Base-by-base conservation (phyloP, 2,888 invertebrate species). In the Leptinotarsa haldemani region DNA sequence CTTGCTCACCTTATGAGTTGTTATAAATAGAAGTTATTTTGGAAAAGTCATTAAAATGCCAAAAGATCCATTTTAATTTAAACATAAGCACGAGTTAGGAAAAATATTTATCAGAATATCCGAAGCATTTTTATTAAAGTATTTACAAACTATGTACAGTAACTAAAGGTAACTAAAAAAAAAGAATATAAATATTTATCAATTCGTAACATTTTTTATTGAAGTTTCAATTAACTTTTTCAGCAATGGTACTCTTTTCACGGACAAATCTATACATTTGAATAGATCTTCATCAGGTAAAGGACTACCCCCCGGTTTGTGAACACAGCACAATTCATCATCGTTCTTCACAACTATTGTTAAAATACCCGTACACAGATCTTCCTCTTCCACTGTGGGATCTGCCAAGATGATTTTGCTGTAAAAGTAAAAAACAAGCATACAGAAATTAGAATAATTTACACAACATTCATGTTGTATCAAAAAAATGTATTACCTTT, bases 371-470 rank as follows among this genome's bases (percentile, higher is more conserved):
- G 91, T 90, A 81, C 93, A 91, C 80, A 94, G 89, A 79, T 90
- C 90, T 88, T 96, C 96, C 88, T 96, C 96, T 86, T 95, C 94
- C n/a, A 90, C 88, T 52, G 94, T 93, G 47, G 96, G 96, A 86
- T 96, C 96, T n/a, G 91, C 90, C 78, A 95, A 85, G 65, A 94
- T 86, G 50, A 92, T 87, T 80, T 90, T 90, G 75, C 94, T 94
- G 84, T 70, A 91, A 90, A 80, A 77, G 82, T 80, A 79, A 80
- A 30, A 30, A 46, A 52, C 18, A 20, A 18, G 12, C n/a, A 66
- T 18, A n/a, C 22, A 25, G 13, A 9, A 18, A 25, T 48, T 4
- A 30, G 56, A 71, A 30, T 9, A 9, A 9, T 40, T 40, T 9
- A 40, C 40, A 40, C 2, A 40, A 40, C 9, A 40, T 12, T 40